A percentile compares a stretch with the other conserved stretches of the same genome.
phyloP scores from a whole-genome alignment of 2,113 vertebrate species.

The Oxyura jamaicensis region DNA sequence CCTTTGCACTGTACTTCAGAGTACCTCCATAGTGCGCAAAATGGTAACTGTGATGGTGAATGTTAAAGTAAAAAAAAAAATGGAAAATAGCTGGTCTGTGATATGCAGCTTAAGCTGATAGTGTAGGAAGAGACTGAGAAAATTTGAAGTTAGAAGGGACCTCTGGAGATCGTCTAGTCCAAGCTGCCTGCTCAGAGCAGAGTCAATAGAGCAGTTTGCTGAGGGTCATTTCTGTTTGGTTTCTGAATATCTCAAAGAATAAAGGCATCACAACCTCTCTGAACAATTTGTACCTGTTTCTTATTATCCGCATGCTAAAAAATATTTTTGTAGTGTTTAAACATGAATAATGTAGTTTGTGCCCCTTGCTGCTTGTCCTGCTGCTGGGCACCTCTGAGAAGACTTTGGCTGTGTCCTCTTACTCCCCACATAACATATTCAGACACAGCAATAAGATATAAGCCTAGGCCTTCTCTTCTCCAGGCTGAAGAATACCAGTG shows the following conservation, averaged over 20 bases:
- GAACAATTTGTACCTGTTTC: background rate
- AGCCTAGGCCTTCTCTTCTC: background rate
- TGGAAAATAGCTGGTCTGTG: background rate
- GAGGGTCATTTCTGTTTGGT: background rate
- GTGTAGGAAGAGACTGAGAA: background rate
- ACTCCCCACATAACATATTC: background rate
- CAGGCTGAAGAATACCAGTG: background rate
- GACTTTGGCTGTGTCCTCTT: background rate
- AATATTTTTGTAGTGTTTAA: background rate
- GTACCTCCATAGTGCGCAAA: rapidly evolving
- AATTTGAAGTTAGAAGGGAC: background rate
- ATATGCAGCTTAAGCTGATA: background rate
- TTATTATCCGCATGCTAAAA: background rate
- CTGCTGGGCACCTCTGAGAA: background rate
- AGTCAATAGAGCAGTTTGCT: background rate
- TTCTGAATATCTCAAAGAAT: background rate
- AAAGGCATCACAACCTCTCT: background rate
- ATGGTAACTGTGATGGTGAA: background rate
- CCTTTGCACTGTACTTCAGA: background rate
- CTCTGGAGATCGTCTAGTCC: background rate
- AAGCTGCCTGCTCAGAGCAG: background rate
- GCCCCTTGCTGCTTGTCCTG: background rate
- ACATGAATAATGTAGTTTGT: background rate
- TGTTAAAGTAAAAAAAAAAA: background rate
- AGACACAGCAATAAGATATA: rapidly evolving